Conservation (phyloP, 2,113 vertebrate species). For the Anolis carolinensis region DNA sequence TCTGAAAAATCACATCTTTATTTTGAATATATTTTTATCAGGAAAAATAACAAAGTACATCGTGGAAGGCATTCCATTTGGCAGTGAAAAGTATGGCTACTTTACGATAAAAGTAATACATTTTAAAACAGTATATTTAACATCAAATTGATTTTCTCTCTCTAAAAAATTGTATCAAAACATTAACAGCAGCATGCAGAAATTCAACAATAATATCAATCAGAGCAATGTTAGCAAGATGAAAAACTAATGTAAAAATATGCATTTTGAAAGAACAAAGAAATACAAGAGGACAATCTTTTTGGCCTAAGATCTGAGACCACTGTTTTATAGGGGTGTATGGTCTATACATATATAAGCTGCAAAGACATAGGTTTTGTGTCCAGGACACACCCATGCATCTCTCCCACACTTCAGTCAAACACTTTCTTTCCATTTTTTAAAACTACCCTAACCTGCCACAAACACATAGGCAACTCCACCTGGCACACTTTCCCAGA, state of each 20-base stretch:
- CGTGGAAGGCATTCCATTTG: not conserved
- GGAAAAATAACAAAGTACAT: not conserved
- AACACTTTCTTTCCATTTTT: too few species aligned
- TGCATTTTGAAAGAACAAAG: not conserved
- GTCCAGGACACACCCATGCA: too few species aligned
- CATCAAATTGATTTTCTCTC: not conserved
- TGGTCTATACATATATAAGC: too few species aligned
- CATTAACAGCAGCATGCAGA: constrained; percentile 5
- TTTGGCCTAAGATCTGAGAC: too few species aligned
- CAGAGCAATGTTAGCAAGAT: constrained; percentile 50
- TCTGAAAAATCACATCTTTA: not conserved
- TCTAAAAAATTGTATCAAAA: not conserved
- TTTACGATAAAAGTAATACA: not conserved
- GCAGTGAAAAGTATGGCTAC: not conserved
- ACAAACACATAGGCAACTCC: too few species aligned
- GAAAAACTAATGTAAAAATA: not conserved
- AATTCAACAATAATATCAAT: constrained; percentile 10
- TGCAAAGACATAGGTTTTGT: too few species aligned
- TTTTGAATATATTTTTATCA: not conserved
- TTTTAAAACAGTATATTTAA: not conserved
- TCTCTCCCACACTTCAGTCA: too few species aligned
- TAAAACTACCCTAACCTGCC: too few species aligned
- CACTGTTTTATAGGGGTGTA: too few species aligned
- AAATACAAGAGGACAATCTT: not conserved
- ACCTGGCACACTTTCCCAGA: too few species aligned